phyloP scores from a whole-genome alignment of 2,113 vertebrate genomes.

The Thymallus thymallus region DNA sequence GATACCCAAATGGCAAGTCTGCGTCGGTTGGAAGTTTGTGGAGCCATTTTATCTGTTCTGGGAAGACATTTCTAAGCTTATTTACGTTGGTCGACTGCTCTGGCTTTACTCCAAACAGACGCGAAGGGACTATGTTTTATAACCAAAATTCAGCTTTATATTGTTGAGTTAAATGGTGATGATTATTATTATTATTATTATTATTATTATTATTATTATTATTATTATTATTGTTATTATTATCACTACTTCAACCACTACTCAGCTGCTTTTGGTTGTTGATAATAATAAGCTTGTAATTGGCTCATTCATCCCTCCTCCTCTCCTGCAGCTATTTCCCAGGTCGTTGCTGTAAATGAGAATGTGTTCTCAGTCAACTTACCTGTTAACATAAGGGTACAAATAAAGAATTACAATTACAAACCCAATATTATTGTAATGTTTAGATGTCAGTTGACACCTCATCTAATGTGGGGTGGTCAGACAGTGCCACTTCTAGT shows the following conservation, averaged over 20 bases:
- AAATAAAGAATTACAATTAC: no score
- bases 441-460: conserved; percentile 20
- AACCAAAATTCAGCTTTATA: conserved; percentile 48
- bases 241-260: conserved; percentile 56
- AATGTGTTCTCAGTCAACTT: no score
- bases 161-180: not conserved
- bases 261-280: conserved; percentile 56
- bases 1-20: not conserved
- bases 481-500: not conserved
- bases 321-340: no score
- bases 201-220: conserved; percentile 30
- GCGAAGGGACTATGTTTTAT: not conserved
- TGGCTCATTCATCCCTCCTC: no score
- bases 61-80: not conserved
- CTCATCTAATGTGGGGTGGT: not conserved
- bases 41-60: not conserved
- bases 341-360: no score
- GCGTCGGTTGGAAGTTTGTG: not conserved
- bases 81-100: not conserved
- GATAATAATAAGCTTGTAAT: not conserved
- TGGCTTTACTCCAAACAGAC: no score
- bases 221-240: conserved; percentile 40
- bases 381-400: no score
- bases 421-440: not conserved
- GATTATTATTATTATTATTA: conserved; percentile 49